Conservation (phyloP, 1,140 invertebrate genomes). For the Zaprionus lachaisei region DNA sequence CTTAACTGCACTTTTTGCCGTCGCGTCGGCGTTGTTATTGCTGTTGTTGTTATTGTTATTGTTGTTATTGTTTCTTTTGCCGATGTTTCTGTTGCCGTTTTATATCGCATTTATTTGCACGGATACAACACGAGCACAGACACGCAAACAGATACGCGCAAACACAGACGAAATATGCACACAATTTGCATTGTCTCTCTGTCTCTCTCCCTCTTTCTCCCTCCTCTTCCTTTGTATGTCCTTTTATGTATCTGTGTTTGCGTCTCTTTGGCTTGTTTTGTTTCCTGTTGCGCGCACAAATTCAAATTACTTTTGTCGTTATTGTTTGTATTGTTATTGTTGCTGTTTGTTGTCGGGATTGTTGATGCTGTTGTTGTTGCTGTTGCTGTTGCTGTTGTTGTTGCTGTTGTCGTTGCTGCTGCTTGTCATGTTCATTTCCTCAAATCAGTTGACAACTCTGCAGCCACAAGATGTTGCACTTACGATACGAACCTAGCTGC, state of each 20-base stretch:
- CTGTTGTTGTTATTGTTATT: conserved; percentile 32
- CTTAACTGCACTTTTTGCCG: conserved; percentile 78
- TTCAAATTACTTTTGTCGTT: conserved; percentile 73
- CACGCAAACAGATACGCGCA: conserved; percentile 34
- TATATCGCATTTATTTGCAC: conserved; percentile 79
- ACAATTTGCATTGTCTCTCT: conserved; percentile 58
- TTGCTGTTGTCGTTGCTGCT: conserved; percentile 14
- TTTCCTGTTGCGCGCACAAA: conserved; percentile 61
- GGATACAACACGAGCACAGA: conserved; percentile 31
- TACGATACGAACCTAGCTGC: conserved; percentile 26
- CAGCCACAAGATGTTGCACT: conserved; percentile 42
- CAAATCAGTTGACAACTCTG: conserved; percentile 58
- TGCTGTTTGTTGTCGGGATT: conserved; percentile 26
- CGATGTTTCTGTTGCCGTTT: conserved; percentile 47
- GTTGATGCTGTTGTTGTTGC: conserved; percentile 28
- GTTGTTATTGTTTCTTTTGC: conserved; percentile 33
- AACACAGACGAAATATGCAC: conserved; percentile 63
- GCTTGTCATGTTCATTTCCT: conserved; percentile 53
- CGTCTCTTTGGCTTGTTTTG: conserved; percentile 26
- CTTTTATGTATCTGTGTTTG: conserved; percentile 9
- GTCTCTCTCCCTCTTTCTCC: conserved; percentile 6
- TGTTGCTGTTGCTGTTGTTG: conserved; percentile 19
- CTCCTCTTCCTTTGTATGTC: background rate
- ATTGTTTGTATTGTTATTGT: conserved; percentile 63
- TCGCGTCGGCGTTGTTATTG: conserved; percentile 48